Evolutionary conservation across 2,113 vertebrate genomes (phyloP).

Genomic region (Sceloporus undulatus): DNA sequence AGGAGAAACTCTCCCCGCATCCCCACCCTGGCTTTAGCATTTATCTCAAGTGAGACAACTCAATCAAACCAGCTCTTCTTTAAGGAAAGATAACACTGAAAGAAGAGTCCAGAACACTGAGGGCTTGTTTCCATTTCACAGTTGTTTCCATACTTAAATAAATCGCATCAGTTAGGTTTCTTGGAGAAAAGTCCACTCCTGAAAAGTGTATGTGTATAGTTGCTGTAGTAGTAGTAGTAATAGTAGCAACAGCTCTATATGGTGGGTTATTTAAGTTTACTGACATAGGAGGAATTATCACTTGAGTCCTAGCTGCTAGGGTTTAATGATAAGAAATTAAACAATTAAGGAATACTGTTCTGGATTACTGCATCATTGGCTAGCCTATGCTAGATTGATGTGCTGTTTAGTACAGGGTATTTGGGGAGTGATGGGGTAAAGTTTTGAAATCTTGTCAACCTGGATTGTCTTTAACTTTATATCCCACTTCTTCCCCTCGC

Average conservation of each 20-base stretch:
- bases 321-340: background rate
- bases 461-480: no score
- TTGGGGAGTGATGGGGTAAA: background rate
- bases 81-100: background rate
- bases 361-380: background rate
- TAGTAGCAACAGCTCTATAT: background rate
- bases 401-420: background rate
- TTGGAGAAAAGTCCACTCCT: background rate
- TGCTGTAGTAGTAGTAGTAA: no score
- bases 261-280: conserved; percentile 7
- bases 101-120: background rate
- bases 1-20: background rate
- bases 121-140: conserved; percentile 3
- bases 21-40: no score
- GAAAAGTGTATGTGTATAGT: background rate
- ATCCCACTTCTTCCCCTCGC: no score
- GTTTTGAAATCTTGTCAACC: no score
- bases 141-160: background rate
- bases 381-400: background rate
- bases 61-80: background rate
- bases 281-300: background rate
- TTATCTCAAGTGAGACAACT: background rate
- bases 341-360: background rate
- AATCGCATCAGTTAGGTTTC: background rate
- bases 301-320: background rate